Conservation (phyloP, 2,888 invertebrate genomes). For the Allygus modestus region DNA sequence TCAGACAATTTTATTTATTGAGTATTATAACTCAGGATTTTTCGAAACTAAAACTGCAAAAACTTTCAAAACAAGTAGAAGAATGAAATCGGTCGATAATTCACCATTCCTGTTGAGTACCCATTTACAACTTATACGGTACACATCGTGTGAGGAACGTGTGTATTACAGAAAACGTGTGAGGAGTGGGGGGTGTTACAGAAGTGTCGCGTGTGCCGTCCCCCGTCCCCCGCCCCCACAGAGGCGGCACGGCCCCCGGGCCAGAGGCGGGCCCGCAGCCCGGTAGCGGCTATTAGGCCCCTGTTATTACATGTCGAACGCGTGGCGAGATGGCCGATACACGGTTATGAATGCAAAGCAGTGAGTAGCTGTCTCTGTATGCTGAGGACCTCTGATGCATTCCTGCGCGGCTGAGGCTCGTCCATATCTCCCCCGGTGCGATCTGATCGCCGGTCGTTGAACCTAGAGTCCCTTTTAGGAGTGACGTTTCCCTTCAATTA, state of each 20-base stretch:
- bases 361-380: constrained; percentile 32
- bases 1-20: too few species aligned
- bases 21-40: too few species aligned
- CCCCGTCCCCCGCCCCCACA: constrained; percentile 15
- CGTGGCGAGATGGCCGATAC: constrained; percentile 60
- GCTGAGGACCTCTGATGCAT: constrained; percentile 31
- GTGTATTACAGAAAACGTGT: too few species aligned
- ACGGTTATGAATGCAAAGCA: constrained; percentile 59
- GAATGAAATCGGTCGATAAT: constrained; percentile 2
- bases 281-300: constrained; percentile 63
- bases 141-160: too few species aligned
- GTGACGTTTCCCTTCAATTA: neutral
- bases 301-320: constrained; percentile 63
- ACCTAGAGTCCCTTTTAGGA: constrained; percentile 2
- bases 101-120: neutral
- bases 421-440: constrained; percentile 12
- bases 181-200: neutral
- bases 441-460: constrained; percentile 33
- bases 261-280: constrained; percentile 58
- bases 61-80: neutral
- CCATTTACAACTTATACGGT: too few species aligned
- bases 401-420: neutral
- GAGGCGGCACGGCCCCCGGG: constrained; percentile 51
- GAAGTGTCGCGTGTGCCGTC: neutral
- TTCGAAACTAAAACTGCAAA: too few species aligned